These are phyloP conservation scores for Trichacis sp. DNA, from an alignment of 2,888 invertebrate genomes.

Conservation along the genomic window DNA sequence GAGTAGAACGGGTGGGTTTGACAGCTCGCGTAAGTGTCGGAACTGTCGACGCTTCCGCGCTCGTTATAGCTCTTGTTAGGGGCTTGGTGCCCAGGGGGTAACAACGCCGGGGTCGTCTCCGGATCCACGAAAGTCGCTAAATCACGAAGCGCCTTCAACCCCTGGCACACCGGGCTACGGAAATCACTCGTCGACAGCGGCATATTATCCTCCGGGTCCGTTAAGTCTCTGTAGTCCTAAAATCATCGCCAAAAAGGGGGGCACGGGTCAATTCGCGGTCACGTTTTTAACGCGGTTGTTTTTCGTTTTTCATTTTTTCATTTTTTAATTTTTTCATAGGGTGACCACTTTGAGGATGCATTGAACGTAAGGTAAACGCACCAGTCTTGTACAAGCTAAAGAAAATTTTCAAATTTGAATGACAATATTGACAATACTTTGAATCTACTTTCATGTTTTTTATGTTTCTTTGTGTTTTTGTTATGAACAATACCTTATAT, in stretches of 20 bases:
- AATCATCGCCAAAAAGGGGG: no score
- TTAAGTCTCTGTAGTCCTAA: constrained; percentile 91
- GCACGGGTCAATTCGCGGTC: no score
- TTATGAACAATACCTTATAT: no score
- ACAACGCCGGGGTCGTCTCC: constrained; percentile 33
- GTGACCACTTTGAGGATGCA: no score
- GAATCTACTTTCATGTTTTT: no score
- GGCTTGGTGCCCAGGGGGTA: constrained; percentile 21
- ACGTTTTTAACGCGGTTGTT: no score
- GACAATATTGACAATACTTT: not conserved
- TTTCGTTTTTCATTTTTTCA: no score
- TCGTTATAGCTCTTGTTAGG: constrained; percentile 61
- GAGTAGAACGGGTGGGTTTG: constrained; percentile 95
- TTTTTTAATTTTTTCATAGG: no score
- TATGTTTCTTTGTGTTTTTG: no score
- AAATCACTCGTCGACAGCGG: constrained; percentile 87
- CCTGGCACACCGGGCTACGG: constrained; percentile 84
- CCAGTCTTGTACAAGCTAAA: no score
- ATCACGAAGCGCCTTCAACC: constrained; percentile 79
- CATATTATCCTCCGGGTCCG: constrained; percentile 91
- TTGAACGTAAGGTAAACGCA: no score
- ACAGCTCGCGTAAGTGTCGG: constrained; percentile 96
- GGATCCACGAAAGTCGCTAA: constrained; percentile 54
- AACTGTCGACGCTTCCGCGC: constrained; percentile 76
- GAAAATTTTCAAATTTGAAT: no score